phyloP scores from a whole-genome alignment of 1,140 invertebrate species.

The Centruroides vittatus region DNA sequence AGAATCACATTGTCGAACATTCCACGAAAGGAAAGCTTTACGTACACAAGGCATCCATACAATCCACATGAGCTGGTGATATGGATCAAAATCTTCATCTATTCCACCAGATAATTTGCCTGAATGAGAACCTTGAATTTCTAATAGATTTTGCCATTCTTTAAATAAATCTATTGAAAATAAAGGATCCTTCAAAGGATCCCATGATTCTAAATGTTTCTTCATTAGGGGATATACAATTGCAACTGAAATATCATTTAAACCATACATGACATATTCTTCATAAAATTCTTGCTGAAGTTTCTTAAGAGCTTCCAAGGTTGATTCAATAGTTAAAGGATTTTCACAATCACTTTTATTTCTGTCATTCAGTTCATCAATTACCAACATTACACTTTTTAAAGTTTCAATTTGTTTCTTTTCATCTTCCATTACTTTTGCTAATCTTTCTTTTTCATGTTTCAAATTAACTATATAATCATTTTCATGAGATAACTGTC shows the following conservation, averaged over 20 bases:
- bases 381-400: constrained; percentile 48
- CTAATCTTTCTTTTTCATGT: constrained; percentile 57
- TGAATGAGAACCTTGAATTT: constrained; percentile 14
- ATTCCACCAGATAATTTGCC: not conserved
- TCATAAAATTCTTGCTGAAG: constrained; percentile 45
- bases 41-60: constrained; percentile 71
- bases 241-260: constrained; percentile 32
- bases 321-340: constrained; percentile 52
- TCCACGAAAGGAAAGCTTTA: constrained; percentile 54
- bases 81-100: constrained; percentile 44
- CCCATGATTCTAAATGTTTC: constrained; percentile 51
- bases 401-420: constrained; percentile 54
- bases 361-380: constrained; percentile 34
- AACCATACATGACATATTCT: constrained; percentile 37
- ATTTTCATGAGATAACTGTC: constrained; percentile 52
- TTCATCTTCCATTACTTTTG: constrained; percentile 55
- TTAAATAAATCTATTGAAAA: constrained; percentile 47
- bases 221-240: constrained; percentile 38
- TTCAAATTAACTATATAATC: constrained; percentile 63
- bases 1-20: constrained; percentile 50
- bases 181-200: constrained; percentile 47
- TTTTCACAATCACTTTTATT: constrained; percentile 5
- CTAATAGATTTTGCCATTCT: constrained; percentile 54
- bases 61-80: constrained; percentile 72
- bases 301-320: constrained; percentile 53